These are phyloP conservation scores for Mercenaria mercenaria DNA, from an alignment of 1,140 invertebrate genomes.

Conservation along the genomic window DNA sequence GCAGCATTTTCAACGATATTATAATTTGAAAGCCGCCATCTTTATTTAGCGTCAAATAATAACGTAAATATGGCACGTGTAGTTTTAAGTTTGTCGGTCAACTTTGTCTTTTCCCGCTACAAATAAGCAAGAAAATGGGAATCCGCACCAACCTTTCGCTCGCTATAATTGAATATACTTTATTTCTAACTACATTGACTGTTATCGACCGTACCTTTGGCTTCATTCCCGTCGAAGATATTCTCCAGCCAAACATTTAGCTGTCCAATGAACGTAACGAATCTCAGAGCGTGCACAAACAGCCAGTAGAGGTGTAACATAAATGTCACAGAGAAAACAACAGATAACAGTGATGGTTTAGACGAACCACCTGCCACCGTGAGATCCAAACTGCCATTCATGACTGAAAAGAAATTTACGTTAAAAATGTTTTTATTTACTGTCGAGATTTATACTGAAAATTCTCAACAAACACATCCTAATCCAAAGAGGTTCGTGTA, in stretches of 20 bases:
- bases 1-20: no score
- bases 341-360: not conserved
- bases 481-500: no score
- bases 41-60: no score
- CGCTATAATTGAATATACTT: no score
- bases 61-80: no score
- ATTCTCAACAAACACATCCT: not conserved
- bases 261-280: constrained; percentile 62
- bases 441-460: not conserved
- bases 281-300: constrained; percentile 57
- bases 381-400: not conserved
- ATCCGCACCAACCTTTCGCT: no score
- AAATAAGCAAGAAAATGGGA: no score
- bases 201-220: constrained; percentile 57
- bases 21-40: no score
- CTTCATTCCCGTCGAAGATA: constrained; percentile 40
- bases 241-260: constrained; percentile 58
- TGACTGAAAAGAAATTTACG: not conserved
- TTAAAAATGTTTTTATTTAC: not conserved
- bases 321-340: constrained; percentile 21
- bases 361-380: not conserved
- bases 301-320: constrained; percentile 57
- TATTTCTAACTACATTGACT: no score
- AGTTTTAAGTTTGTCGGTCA: no score
- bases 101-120: no score